phyloP scores from a whole-genome alignment of 2,888 invertebrate genomes.

The Zaprionus bogoriensis region DNA sequence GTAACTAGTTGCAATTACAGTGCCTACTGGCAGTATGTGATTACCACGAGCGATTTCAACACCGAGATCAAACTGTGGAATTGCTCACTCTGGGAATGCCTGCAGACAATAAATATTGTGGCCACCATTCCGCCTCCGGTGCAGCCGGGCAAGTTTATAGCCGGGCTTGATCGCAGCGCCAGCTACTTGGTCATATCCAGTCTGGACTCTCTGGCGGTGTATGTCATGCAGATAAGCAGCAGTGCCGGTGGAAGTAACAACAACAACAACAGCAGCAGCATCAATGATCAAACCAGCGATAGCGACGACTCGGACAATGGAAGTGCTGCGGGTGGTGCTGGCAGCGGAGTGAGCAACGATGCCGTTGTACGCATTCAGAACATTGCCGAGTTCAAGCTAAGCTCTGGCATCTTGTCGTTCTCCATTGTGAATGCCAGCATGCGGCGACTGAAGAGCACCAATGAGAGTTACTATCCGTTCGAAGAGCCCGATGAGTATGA shows the following conservation, averaged over 20 bases:
- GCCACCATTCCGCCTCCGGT: slow-evolving; percentile 45
- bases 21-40: slow-evolving; percentile 96
- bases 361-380: slow-evolving; percentile 86
- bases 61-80: slow-evolving; percentile 96
- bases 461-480: slow-evolving; percentile 81
- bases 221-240: slow-evolving; percentile 89
- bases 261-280: slow-evolving; percentile 2
- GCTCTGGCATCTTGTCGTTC: slow-evolving; percentile 94
- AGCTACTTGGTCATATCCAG: slow-evolving; percentile 94
- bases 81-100: slow-evolving; percentile 96
- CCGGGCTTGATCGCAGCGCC: slow-evolving; percentile 92
- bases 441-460: slow-evolving; percentile 83
- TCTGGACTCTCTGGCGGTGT: slow-evolving; percentile 91
- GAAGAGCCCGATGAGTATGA: slow-evolving; percentile 86
- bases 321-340: slow-evolving; percentile 20
- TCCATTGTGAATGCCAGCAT: slow-evolving; percentile 91
- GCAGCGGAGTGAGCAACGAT: slow-evolving; percentile 26
- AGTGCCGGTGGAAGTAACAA: slow-evolving; percentile 82
- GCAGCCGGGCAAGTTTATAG: slow-evolving; percentile 81
- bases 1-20: slow-evolving; percentile 83
- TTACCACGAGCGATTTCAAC: slow-evolving; percentile 95
- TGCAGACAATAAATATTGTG: slow-evolving; percentile 91
- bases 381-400: slow-evolving; percentile 93
- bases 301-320: slow-evolving; percentile 45
- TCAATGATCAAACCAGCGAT: slow-evolving; percentile 23